These are phyloP conservation scores for Takifugu ocellatus DNA, from an alignment of 2,797 vertebrate genomes.

Conservation along the genomic window DNA sequence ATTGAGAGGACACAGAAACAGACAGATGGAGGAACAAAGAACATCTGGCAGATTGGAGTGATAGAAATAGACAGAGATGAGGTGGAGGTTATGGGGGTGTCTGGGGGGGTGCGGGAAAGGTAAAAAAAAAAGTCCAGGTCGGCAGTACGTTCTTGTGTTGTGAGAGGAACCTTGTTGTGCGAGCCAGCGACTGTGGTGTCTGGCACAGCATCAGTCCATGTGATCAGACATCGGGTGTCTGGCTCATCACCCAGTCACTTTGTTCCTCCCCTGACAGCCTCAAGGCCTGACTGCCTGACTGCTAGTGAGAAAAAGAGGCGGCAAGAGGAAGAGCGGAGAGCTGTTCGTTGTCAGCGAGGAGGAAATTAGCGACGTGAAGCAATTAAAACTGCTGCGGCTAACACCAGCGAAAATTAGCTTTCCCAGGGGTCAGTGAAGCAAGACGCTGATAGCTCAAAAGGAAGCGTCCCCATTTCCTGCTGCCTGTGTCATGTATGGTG, in stretches of 20 bases:
- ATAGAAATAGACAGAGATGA: slow-evolving; percentile 32
- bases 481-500: slow-evolving; percentile 14
- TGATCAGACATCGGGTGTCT: slow-evolving; percentile 68
- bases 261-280: slow-evolving; percentile 72
- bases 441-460: slow-evolving; percentile 56
- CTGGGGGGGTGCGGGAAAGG: not conserved
- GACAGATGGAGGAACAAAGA: slow-evolving; percentile 44
- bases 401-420: slow-evolving; percentile 54
- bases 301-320: slow-evolving; percentile 43
- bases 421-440: slow-evolving; percentile 46
- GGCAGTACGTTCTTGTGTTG: slow-evolving; percentile 49
- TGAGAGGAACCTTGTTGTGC: slow-evolving; percentile 65
- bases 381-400: slow-evolving; percentile 48
- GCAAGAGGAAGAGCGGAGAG: slow-evolving; percentile 29
- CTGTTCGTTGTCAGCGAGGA: slow-evolving; percentile 29
- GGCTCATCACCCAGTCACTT: slow-evolving; percentile 73
- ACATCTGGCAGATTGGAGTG: slow-evolving; percentile 33
- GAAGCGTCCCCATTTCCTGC: slow-evolving; percentile 24
- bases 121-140: slow-evolving; percentile 48
- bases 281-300: slow-evolving; percentile 62
- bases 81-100: not conserved
- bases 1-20: slow-evolving; percentile 27
- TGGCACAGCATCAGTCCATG: slow-evolving; percentile 71
- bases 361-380: slow-evolving; percentile 59
- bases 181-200: slow-evolving; percentile 61